phyloP scores from a whole-genome alignment of 1,140 invertebrate species.

The Cydia splendana region DNA sequence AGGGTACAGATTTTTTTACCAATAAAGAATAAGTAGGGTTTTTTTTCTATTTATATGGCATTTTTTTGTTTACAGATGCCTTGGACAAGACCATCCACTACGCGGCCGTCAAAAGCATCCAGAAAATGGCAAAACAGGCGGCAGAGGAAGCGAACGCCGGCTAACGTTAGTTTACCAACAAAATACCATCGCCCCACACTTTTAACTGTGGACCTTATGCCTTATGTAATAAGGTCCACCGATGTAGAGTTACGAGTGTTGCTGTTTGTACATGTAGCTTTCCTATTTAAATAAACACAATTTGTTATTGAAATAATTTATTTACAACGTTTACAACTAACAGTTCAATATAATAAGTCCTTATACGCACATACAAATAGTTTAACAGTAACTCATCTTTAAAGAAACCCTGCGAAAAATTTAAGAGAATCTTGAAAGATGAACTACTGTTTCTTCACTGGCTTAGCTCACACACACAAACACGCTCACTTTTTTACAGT shows the following conservation, averaged over 20 bases:
- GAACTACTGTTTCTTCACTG: background rate
- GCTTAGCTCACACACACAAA: background rate
- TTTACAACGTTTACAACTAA: slow-evolving; percentile 68
- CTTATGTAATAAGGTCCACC: too few relatives aligned
- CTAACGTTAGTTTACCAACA: slow-evolving; percentile 37
- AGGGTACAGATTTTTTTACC: too few relatives aligned
- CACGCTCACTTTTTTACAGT: slow-evolving; percentile 18
- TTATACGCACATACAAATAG: slow-evolving; percentile 32
- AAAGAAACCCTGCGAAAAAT: background rate
- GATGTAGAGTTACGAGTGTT: too few relatives aligned
- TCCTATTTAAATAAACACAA: slow-evolving; percentile 31
- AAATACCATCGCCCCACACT: too few relatives aligned
- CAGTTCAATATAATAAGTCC: slow-evolving; percentile 49
- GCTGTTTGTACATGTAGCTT: background rate
- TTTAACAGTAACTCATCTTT: slow-evolving; percentile 37
- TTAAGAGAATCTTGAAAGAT: background rate
- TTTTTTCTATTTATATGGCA: too few relatives aligned
- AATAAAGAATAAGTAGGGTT: too few relatives aligned
- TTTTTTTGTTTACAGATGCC: slow-evolving; percentile 83
- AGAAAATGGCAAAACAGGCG: slow-evolving; percentile 72
- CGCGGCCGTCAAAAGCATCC: slow-evolving; percentile 82
- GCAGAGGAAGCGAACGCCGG: slow-evolving; percentile 55
- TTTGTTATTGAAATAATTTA: slow-evolving; percentile 63
- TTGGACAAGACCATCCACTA: slow-evolving; percentile 89
- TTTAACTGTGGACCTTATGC: too few relatives aligned